phyloP scores from a whole-genome alignment of 2,888 invertebrate species.

The Synergus umbraculus region DNA sequence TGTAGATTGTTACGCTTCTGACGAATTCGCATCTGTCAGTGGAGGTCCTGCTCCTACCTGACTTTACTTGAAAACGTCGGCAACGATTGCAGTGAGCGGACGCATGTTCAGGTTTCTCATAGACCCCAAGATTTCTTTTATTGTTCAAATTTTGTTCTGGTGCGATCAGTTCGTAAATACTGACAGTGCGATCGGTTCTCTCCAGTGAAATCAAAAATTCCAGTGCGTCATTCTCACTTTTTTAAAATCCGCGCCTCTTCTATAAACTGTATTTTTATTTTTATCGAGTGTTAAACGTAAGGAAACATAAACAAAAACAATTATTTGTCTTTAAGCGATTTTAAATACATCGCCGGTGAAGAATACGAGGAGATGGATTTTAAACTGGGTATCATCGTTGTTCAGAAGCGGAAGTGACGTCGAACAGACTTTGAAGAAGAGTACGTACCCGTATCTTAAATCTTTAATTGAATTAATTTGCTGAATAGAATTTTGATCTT shows the following conservation, averaged over 20 bases:
- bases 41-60: slow-evolving; percentile 21
- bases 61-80: slow-evolving; percentile 28
- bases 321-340: background rate
- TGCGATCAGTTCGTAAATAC: background rate
- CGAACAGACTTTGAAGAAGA: background rate
- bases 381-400: slow-evolving; percentile 12
- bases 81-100: slow-evolving; percentile 6
- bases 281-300: background rate
- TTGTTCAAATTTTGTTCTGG: background rate
- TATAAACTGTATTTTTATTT: background rate
- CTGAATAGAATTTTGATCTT: background rate
- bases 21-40: slow-evolving; percentile 1
- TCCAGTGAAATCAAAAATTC: background rate
- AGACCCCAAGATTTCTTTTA: background rate
- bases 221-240: background rate
- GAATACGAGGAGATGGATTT: slow-evolving; percentile 2
- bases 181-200: slow-evolving; percentile 6
- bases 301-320: background rate
- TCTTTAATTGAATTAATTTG: background rate
- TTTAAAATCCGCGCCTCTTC: background rate
- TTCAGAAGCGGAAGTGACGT: slow-evolving; percentile 15
- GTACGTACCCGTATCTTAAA: background rate
- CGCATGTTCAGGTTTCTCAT: slow-evolving; percentile 25
- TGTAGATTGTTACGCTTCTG: slow-evolving; percentile 21
- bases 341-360: background rate